Conservation (phyloP, 2,888 invertebrate genomes). For the Lasioglossum pauxillum region DNA sequence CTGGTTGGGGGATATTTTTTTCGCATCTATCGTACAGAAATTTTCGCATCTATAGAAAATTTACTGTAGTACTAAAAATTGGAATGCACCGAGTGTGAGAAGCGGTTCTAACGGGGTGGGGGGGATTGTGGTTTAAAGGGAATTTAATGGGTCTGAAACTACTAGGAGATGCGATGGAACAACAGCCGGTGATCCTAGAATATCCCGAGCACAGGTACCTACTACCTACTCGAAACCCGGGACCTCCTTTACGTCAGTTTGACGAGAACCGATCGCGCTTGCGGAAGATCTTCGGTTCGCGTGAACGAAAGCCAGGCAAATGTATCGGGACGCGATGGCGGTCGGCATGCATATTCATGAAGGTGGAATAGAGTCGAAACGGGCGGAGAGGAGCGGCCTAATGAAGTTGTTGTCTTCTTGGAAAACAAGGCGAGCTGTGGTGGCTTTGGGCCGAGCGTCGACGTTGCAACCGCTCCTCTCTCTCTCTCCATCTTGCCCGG, state of each 20-base stretch:
- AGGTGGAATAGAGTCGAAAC: constrained; percentile 76
- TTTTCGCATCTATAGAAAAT: too few species aligned
- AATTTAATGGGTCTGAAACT: background rate
- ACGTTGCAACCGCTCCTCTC: constrained; percentile 61
- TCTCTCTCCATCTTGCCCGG: constrained; percentile 37
- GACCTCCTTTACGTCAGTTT: constrained; percentile 38
- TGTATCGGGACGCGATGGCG: constrained; percentile 57
- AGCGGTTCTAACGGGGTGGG: background rate
- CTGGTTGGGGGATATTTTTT: too few species aligned
- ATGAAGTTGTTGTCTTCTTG: constrained; percentile 84
- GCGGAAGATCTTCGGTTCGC: constrained; percentile 50
- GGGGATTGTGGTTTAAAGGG: background rate
- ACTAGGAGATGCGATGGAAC: background rate
- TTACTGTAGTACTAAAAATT: background rate
- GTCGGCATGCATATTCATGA: constrained; percentile 82
- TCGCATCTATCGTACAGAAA: too few species aligned
- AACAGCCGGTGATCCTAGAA: constrained; percentile 4
- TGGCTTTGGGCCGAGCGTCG: constrained; percentile 73
- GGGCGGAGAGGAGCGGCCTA: constrained; percentile 80
- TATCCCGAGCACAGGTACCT: background rate
- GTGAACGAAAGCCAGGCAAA: constrained; percentile 51
- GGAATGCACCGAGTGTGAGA: background rate
- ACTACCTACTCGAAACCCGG: constrained; percentile 11
- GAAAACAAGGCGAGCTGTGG: constrained; percentile 78
- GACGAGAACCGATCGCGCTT: constrained; percentile 53